Base-by-base conservation (phyloP, 2,113 vertebrate genomes). In the Sialia sialis region DNA sequence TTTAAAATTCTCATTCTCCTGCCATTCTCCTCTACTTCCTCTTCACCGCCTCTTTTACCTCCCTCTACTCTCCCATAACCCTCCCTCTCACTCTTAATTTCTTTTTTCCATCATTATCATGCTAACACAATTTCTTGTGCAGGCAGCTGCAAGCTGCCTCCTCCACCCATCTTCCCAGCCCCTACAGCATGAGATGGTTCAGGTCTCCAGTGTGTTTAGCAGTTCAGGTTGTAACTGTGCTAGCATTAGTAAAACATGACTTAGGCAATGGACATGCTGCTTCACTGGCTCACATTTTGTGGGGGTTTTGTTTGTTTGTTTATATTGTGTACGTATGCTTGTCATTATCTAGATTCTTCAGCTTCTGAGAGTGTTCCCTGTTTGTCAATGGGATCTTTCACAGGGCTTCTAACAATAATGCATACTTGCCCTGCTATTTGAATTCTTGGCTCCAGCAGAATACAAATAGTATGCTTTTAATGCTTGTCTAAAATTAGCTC, bases 371-470 rank as follows among this genome's bases (percentile, higher is more conserved):
- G 44, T 66, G 43, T 89, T 83, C 74, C 30, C 58, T 95, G 22
- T 72, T 88, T 89, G 83, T 54, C 48, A 59, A 1, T 26, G 49
- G 25, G 52, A 43, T 91, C 41, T 73, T 73, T 46, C 21, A 48
- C 1, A 4, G 30, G 55, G 5, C 51, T 95, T 95, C 48, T 89
- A 49, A 84, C 46, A 83, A 34, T 69, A 67, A 55, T 84, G 1
- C 83, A 94, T 84, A 79, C 59, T 94, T 91, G 69, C n/a, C 30
- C 78, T 94, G 62, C 44, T 36, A 48, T n/a, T 83, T 94, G 63
- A 80, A 60, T 94, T 89, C 51, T 87, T 96, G 73, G n/a, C 81
- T 96, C 78, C 26, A 16, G 60, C 16, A 11, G 73, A 55, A 59
- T 25, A 75, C 26, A 69, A 85, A 73, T 85, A 0, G 6, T 30